Evolutionary conservation across 2,797 vertebrate species (phyloP).

Genomic region (Adelosebastes latens): DNA sequence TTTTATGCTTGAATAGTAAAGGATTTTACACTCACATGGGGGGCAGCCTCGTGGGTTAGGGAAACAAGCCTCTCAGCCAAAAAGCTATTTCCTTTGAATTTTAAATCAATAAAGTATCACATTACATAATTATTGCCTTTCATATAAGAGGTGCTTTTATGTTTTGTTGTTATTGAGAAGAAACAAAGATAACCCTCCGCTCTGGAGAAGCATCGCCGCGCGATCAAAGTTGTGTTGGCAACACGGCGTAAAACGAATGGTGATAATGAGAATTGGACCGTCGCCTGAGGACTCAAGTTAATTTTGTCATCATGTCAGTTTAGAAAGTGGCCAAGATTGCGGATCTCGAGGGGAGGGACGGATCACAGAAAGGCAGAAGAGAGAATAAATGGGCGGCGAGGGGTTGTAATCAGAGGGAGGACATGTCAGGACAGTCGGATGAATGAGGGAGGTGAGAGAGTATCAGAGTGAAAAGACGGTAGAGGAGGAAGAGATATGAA

Average conservation of each 20-base stretch:
- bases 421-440: slow-evolving; percentile 35
- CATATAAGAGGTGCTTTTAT: slow-evolving; percentile 27
- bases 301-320: slow-evolving; percentile 58
- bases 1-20: slow-evolving; percentile 55
- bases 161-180: slow-evolving; percentile 32
- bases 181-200: slow-evolving; percentile 13
- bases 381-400: slow-evolving; percentile 26
- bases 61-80: slow-evolving; percentile 15
- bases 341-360: slow-evolving; percentile 6
- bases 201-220: slow-evolving; percentile 19
- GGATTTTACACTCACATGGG: slow-evolving; percentile 26
- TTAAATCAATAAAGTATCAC: slow-evolving; percentile 38
- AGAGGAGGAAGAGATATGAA: slow-evolving; percentile 18
- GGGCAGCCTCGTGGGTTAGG: background rate
- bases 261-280: slow-evolving; percentile 61
- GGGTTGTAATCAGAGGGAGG: slow-evolving; percentile 20
- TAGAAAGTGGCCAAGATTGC: slow-evolving; percentile 40
- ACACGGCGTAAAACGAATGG: slow-evolving; percentile 27
- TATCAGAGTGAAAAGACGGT: slow-evolving; percentile 36
- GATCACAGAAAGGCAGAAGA: slow-evolving; percentile 26
- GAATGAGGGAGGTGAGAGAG: slow-evolving; percentile 31
- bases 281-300: slow-evolving; percentile 43
- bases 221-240: slow-evolving; percentile 52
- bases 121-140: slow-evolving; percentile 35
- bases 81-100: slow-evolving; percentile 31